Percentiles rank a stretch among this genome's conserved stretches.
phyloP scores from a whole-genome alignment of 2,113 vertebrate genomes.

The Alces alces region DNA sequence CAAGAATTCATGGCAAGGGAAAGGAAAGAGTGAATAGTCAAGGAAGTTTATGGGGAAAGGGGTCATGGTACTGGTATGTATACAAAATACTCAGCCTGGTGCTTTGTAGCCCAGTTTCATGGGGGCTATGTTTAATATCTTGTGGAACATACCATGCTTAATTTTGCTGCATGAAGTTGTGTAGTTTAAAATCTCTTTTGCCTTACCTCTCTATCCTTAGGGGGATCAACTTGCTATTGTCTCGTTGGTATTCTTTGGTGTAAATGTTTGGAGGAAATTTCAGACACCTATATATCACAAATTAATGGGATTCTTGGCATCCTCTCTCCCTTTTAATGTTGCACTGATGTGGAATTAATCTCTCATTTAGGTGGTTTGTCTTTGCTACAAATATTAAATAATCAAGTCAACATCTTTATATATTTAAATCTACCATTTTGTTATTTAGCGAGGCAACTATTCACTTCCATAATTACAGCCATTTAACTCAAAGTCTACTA shows the following conservation, averaged over 20 bases:
- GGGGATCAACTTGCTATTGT: neutral
- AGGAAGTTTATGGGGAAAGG: neutral
- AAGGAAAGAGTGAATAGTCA: neutral
- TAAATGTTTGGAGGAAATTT: slow-evolving; percentile 65
- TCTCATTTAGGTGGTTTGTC: slow-evolving; percentile 64
- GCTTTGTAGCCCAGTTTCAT: neutral
- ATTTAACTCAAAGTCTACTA: slow-evolving; percentile 77
- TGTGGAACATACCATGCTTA: neutral
- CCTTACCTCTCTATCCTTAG: slow-evolving; percentile 23
- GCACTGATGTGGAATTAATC: slow-evolving; percentile 66
- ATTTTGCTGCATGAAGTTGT: neutral
- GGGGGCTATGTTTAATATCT: neutral
- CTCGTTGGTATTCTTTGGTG: slow-evolving; percentile 36
- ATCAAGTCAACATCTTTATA: slow-evolving; percentile 64
- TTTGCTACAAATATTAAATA: slow-evolving; percentile 69
- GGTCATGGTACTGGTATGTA: neutral
- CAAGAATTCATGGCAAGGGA: neutral
- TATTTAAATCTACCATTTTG: slow-evolving; percentile 56
- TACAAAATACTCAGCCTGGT: neutral
- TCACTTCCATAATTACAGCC: slow-evolving; percentile 68
- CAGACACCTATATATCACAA: slow-evolving; percentile 55
- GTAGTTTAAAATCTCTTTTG: slow-evolving; percentile 3
- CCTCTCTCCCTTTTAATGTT: slow-evolving; percentile 58
- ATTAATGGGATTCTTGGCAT: slow-evolving; percentile 70
- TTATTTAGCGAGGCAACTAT: slow-evolving; percentile 72